Evolutionary conservation across 2,888 invertebrate genomes (phyloP).

Genomic region (Uropetala carovei): DNA sequence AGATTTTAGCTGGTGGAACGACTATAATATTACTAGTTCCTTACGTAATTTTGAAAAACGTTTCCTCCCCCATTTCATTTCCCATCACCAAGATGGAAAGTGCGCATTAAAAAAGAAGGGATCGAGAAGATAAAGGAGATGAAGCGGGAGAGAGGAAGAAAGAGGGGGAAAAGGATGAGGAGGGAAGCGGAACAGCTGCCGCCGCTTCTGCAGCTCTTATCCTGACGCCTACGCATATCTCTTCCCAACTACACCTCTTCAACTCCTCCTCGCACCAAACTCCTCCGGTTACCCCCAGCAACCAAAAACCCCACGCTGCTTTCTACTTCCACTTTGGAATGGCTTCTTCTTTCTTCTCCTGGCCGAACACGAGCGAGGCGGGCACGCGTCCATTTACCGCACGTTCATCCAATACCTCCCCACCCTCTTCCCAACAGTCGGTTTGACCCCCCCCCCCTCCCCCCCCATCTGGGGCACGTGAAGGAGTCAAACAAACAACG

Average conservation of each 20-base stretch:
- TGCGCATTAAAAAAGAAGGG: neutral
- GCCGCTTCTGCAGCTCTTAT: neutral
- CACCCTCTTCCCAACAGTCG: neutral
- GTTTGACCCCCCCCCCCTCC: too few species aligned
- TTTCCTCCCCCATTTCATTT: neutral
- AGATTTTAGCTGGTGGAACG: too few species aligned
- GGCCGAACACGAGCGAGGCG: neutral
- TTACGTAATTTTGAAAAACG: neutral
- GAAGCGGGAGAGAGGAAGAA: too few species aligned
- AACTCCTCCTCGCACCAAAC: neutral
- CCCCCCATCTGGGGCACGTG: too few species aligned
- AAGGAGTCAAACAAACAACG: too few species aligned
- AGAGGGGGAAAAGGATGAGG: neutral
- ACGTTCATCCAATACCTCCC: neutral
- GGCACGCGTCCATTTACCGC: neutral
- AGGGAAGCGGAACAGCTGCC: conserved; percentile 14
- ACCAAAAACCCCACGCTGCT: neutral
- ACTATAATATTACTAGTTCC: too few species aligned
- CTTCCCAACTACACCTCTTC: neutral
- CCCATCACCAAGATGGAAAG: neutral
- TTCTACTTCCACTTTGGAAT: neutral
- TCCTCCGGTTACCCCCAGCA: conserved; percentile 34
- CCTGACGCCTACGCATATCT: conserved; percentile 21
- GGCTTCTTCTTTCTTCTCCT: conserved; percentile 31
- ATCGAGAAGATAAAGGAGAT: too few species aligned